Conservation (phyloP, 1,140 invertebrate genomes). For the Drosophila kohkoa region DNA sequence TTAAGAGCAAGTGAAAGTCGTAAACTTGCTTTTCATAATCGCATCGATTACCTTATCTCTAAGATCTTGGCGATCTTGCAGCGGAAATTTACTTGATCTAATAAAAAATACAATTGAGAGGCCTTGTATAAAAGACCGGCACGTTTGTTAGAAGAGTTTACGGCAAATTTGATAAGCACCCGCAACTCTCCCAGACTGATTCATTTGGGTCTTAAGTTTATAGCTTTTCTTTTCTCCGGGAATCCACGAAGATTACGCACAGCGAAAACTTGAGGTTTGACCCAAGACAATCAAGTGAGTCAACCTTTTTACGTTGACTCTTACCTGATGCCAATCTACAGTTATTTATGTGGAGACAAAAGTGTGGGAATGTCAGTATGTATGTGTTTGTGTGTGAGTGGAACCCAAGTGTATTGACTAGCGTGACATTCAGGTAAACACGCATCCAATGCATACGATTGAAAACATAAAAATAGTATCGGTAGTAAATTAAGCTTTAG, state of each 20-base stretch:
- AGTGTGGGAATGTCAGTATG: not conserved
- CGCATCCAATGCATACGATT: not conserved
- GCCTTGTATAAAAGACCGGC: not conserved
- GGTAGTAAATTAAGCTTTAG: conserved; percentile 22
- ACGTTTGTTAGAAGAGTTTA: not conserved
- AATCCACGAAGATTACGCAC: conserved; percentile 9
- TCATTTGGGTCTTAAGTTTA: conserved; percentile 28
- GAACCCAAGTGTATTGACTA: conserved; percentile 7
- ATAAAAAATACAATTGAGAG: not conserved
- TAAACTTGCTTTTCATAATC: conserved; percentile 1
- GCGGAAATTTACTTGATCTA: not conserved
- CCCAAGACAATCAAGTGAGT: conserved; percentile 21
- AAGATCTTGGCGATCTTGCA: not conserved
- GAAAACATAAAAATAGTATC: not conserved
- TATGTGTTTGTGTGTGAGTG: not conserved
- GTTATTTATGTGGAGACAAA: conserved; percentile 11
- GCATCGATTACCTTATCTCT: not conserved
- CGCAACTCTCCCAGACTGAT: conserved; percentile 1
- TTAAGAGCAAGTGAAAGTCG: conserved; percentile 10
- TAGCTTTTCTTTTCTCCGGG: conserved; percentile 9
- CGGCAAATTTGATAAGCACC: not conserved
- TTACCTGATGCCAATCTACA: conserved; percentile 23
- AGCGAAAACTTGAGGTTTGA: conserved; percentile 14
- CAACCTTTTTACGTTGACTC: conserved; percentile 14
- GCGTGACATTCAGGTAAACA: conserved; percentile 3